These are phyloP conservation scores for Aphidoletes aphidimyza DNA, from an alignment of 2,888 invertebrate species.

Conservation along the genomic window DNA sequence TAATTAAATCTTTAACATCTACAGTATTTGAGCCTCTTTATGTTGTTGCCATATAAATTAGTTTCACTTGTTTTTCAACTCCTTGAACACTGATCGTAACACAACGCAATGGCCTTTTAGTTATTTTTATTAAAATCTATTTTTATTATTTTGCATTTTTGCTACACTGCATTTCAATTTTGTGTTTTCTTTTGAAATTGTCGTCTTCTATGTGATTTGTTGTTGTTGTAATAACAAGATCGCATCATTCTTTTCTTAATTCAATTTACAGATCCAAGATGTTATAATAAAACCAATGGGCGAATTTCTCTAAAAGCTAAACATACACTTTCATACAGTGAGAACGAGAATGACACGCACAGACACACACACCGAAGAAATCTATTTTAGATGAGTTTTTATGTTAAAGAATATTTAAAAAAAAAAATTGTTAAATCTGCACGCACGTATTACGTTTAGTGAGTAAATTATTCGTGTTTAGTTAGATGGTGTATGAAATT, in stretches of 20 bases:
- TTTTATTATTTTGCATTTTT: conserved; percentile 15
- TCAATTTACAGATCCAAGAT: conserved; percentile 59
- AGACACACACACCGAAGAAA: too few relatives aligned
- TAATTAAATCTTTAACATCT: conserved; percentile 12
- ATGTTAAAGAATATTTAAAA: not conserved
- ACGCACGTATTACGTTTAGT: not conserved
- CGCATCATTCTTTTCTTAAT: not conserved
- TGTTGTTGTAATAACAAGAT: not conserved
- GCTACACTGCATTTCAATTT: not conserved
- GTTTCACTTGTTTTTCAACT: not conserved
- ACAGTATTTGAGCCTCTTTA: not conserved
- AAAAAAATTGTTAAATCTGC: not conserved
- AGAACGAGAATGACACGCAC: too few relatives aligned
- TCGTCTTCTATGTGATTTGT: not conserved
- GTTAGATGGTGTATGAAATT: conserved; percentile 1
- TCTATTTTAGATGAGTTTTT: not conserved
- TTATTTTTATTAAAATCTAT: conserved; percentile 29
- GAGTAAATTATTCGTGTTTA: conserved; percentile 34
- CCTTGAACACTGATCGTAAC: not conserved
- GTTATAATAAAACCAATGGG: conserved; percentile 60
- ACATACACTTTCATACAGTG: too few relatives aligned
- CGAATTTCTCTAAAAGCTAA: conserved; percentile 61
- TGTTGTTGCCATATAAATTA: too few relatives aligned
- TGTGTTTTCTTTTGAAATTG: not conserved
- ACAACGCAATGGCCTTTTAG: not conserved